Percentiles rank a stretch among this genome's conserved stretches.
phyloP scores from a whole-genome alignment of 1,140 invertebrate genomes.

The Lineus longissimus region DNA sequence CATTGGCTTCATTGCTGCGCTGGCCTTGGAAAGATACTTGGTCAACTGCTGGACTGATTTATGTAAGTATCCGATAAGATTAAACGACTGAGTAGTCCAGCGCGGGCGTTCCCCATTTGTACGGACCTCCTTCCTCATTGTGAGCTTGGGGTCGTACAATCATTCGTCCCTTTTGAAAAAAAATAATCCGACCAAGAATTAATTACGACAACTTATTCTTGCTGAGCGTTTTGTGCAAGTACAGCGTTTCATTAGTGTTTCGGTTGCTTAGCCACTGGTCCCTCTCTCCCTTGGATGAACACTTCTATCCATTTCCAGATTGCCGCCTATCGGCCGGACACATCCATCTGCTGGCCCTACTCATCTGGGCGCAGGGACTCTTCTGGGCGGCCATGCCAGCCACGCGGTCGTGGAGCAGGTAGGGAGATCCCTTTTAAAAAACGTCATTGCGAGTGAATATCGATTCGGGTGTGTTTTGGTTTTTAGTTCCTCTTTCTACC shows the following conservation, averaged over 20 bases:
- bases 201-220: neutral
- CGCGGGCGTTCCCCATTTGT: no score
- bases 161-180: no score
- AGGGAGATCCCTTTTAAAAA: neutral
- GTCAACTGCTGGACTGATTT: conserved; percentile 17
- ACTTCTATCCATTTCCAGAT: no score
- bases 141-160: neutral
- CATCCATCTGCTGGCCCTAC: neutral
- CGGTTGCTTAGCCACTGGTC: neutral
- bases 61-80: conserved; percentile 21
- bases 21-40: conserved; percentile 49
- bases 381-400: conserved; percentile 32
- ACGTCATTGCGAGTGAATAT: no score
- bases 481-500: no score
- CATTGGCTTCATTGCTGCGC: conserved; percentile 39
- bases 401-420: conserved; percentile 34
- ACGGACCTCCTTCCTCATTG: neutral
- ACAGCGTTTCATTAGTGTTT: neutral
- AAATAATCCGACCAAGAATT: neutral
- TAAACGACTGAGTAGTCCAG: neutral
- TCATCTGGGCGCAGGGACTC: conserved; percentile 23
- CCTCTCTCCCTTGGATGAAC: no score
- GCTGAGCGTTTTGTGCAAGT: neutral
- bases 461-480: no score
- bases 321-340: neutral